phyloP scores from a whole-genome alignment of 2,888 invertebrate genomes.

The Blera fallax region DNA sequence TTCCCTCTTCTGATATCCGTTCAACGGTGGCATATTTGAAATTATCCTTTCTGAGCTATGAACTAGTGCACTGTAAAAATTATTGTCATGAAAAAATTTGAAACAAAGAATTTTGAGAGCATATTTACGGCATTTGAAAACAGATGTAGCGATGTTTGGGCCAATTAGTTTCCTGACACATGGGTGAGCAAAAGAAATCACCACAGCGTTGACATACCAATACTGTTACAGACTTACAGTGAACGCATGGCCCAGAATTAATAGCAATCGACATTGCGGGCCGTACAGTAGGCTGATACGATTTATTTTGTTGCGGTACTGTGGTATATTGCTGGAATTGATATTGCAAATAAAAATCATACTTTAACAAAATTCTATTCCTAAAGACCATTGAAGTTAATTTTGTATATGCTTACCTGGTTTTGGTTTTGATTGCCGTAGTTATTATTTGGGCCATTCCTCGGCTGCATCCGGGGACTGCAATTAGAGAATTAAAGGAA shows the following conservation, averaged over 20 bases:
- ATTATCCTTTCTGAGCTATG: neutral
- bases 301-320: neutral
- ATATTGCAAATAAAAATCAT: too few relatives aligned
- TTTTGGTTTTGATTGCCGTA: neutral
- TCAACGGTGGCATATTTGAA: constrained; percentile 28
- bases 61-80: constrained; percentile 21
- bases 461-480: neutral
- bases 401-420: neutral
- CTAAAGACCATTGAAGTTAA: too few relatives aligned
- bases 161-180: constrained; percentile 75
- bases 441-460: neutral
- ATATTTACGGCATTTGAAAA: constrained; percentile 75
- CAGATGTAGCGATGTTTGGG: constrained; percentile 75
- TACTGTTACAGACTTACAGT: constrained; percentile 65
- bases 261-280: neutral
- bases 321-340: neutral
- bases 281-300: neutral
- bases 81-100: neutral
- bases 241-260: constrained; percentile 59
- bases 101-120: neutral
- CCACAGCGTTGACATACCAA: constrained; percentile 75
- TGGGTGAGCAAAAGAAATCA: constrained; percentile 75
- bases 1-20: constrained; percentile 29
- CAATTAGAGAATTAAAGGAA: too few relatives aligned
- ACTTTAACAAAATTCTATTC: too few relatives aligned